Evolutionary conservation across 2,888 invertebrate species (phyloP), one percentile per base, ranked within the genome.

Genomic region (Cerastis rubricosa): DNA sequence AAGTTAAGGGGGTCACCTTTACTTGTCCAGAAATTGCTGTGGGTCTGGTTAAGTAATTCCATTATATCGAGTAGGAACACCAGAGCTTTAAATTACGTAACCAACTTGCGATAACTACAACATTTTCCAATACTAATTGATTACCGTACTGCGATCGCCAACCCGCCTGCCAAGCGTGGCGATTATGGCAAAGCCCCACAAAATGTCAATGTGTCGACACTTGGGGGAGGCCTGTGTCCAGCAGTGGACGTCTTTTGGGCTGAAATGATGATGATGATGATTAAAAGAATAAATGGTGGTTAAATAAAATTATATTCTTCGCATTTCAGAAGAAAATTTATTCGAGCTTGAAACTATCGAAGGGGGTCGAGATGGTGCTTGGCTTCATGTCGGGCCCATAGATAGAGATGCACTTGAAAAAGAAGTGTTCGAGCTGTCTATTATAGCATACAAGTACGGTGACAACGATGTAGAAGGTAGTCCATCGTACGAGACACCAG

Each of bases 401-500:
- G 95, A 97, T 90, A 92, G 97, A 72, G 97, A 97, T 84, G 47
- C 63, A 1, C 90, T 97, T 1, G 87, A 97, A 84, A 90, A 94
- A 29, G 97, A 97, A 87, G 89, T 97, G 59, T 97, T 97, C 88
- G 93, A 92, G 51, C 93, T 97, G 22, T 89, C 93, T 3, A 94
- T 97, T 17, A 91, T 95, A 63, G 97, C 97, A 0, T 97, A 95
- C 86, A 97, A 97, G 85, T 89, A 87, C 45, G 93, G 93, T 76
- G 93, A 94, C 80, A 89, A 88, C 19, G 89, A 82, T n/a, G 67
- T 43, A 6, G 77, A 73, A 45, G 76, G 83, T 12, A 54, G 64
- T 22, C 45, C 68, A 40, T 87, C 92, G 0, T 95, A 94, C 83
- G 89, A 89, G 14, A 95, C 94, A 0, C 84, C 86, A 2, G 90